These are phyloP conservation scores for Aromia moschata DNA, from an alignment of 2,888 invertebrate species.

Conservation along the genomic window DNA sequence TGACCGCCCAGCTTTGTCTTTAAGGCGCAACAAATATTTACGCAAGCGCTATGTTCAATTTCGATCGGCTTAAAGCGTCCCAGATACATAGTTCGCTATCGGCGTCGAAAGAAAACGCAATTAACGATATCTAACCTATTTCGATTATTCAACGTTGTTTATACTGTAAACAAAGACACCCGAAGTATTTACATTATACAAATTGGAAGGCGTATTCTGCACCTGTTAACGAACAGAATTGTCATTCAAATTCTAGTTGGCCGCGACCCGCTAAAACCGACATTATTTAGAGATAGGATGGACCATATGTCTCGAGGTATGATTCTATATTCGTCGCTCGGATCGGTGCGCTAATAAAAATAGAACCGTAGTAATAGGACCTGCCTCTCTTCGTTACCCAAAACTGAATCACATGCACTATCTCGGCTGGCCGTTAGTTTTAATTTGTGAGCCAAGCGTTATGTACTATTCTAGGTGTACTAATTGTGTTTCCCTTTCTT, in stretches of 20 bases:
- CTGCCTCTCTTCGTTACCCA: not conserved
- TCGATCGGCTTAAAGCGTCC: not conserved
- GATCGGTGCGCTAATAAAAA: constrained; percentile 25
- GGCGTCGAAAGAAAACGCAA: constrained; percentile 7
- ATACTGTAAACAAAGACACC: constrained; percentile 2
- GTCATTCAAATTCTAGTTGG: not conserved
- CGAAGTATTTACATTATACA: constrained; percentile 5
- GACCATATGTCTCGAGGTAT: constrained; percentile 12
- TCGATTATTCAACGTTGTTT: constrained; percentile 8
- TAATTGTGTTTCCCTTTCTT: constrained; percentile 46
- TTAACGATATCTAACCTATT: constrained; percentile 10
- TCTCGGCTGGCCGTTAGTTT: not conserved
- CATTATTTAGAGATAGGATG: constrained; percentile 11
- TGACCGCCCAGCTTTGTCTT: too few relatives aligned
- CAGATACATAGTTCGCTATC: constrained; percentile 1
- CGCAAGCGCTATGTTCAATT: not conserved
- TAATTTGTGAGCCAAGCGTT: not conserved
- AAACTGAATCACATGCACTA: constrained; percentile 18
- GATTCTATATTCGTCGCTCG: constrained; percentile 22
- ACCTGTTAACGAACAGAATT: not conserved
- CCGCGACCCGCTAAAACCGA: not conserved
- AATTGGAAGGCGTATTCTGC: constrained; percentile 1
- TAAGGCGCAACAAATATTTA: not conserved
- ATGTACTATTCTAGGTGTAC: not conserved
- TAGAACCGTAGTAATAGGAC: constrained; percentile 19